Evolutionary conservation across 2,113 vertebrate species (phyloP), one percentile per base, ranked within the genome.

Genomic region (Mirounga angustirostris): DNA sequence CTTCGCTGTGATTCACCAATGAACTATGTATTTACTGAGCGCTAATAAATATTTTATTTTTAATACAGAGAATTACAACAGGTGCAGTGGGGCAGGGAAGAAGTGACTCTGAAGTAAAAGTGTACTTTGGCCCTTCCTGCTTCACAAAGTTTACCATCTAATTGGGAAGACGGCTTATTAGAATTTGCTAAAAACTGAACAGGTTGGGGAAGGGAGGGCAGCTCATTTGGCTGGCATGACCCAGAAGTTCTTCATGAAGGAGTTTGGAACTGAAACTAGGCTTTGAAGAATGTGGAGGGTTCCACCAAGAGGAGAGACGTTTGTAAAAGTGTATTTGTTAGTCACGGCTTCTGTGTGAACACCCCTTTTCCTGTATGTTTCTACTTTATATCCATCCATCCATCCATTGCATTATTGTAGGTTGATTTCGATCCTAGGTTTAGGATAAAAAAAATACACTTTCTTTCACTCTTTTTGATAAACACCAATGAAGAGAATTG

Each of bases 41-140:
- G 19, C 26, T 92, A 87, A 95, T 54, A 93, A 85, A 95, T 86
- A 61, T 58, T 93, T 78, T 69, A 36, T 89, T 90, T 90, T 8
- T 63, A 71, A 84, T 63, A 74, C 14, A 58, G 96, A 89, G 33
- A 13, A 59, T 16, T 28, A n/a, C 26, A 30, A 28, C 22, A 63
- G 30, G 43, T 89, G 12, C 18, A 67, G 2, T 65, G 22, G 26
- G 65, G 30, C 30, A 81, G 12, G 10, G 14, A 59, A 74, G 56
- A 43, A 63, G 6, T 76, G 76, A 76, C 19, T 83, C 56, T 84
- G 15, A 69, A 79, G 50, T 79, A 24, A 24, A 91, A 91, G 56
- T 56, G 24, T 74, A 28, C 18, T 19, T 94, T 74, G 84, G 40
- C 33, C 56, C 9, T 87, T 73, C 78, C 50, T 85, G 26, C 40